Evolutionary conservation across 2,797 vertebrate genomes (phyloP), one percentile per base, ranked within the genome.

Genomic region (Florisuga fusca): DNA sequence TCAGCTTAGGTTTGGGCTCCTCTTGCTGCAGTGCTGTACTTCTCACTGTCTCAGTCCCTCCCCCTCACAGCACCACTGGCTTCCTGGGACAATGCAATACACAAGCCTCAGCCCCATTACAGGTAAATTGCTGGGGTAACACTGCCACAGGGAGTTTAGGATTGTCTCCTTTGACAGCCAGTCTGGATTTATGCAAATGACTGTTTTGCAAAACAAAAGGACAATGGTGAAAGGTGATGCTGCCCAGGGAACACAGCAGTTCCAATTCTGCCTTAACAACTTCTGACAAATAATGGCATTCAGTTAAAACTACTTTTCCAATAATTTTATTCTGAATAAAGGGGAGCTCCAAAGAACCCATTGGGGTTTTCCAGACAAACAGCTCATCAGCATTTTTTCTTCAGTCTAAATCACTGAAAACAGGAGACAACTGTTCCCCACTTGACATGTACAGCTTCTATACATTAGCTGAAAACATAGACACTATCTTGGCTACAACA

Each of bases 381-480:
- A 9, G 59, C 45, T 91, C 31, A 45, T 18, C 0, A 2, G 41
- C 63, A 62, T 66, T 94, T 85, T 78, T 51, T 68, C 68, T 87
- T 84, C 71, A 92, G 33, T 41, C n/a, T 89, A 58, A 59, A 90
- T 10, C 33, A 75, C 54, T 34, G 38, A 58, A 79, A 89, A 73
- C 46, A 77, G 63, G 72, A 33, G 21, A 61, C 31, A 80, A 75
- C 61, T 68, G 79, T 26, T 91, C 10, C 43, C 50, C 4, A 20
- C 45, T 78, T 83, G 75, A 69, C 51, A 64, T 15, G 29, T 57
- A 75, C 3, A 13, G 36, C 72, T 66, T 76, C 94, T 36, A 4
- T 15, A 62, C 4, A 13, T 12, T 5, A 27, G 10, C 31, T 66
- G 54, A 57, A 58, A 92, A 66, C 11, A 8, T 7, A 87, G 33